Conservation (phyloP, 1,140 invertebrate species). For the Leptinotarsa texana region DNA sequence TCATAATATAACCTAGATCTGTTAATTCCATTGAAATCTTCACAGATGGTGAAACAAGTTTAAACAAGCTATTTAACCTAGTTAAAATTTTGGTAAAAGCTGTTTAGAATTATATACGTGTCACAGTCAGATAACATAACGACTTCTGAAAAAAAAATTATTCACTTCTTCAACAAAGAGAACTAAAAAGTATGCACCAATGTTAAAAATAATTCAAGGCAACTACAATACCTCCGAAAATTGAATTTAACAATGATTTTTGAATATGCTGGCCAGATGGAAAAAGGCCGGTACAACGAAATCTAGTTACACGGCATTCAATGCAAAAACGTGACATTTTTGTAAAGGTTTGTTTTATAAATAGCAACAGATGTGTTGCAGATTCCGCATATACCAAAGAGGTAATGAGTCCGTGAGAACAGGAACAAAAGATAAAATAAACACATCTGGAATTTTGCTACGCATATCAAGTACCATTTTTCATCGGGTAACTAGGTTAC, state of each 20-base stretch:
- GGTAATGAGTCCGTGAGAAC: constrained; percentile 49
- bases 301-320: constrained; percentile 22
- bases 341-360: constrained; percentile 45
- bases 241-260: constrained; percentile 17
- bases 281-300: not conserved
- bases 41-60: no score
- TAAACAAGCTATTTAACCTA: no score
- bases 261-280: constrained; percentile 25
- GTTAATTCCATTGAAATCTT: no score
- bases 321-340: constrained; percentile 44
- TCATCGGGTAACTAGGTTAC: constrained; percentile 25
- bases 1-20: no score
- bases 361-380: constrained; percentile 46
- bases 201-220: no score
- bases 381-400: constrained; percentile 43
- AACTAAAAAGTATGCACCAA: no score
- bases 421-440: constrained; percentile 48
- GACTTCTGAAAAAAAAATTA: no score
- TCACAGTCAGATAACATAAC: no score
- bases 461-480: constrained; percentile 32
- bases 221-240: not conserved
- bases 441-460: constrained; percentile 43
- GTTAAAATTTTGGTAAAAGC: no score
- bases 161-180: no score
- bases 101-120: no score